phyloP scores from a whole-genome alignment of 2,888 invertebrate species.

The Melolontha melolontha region DNA sequence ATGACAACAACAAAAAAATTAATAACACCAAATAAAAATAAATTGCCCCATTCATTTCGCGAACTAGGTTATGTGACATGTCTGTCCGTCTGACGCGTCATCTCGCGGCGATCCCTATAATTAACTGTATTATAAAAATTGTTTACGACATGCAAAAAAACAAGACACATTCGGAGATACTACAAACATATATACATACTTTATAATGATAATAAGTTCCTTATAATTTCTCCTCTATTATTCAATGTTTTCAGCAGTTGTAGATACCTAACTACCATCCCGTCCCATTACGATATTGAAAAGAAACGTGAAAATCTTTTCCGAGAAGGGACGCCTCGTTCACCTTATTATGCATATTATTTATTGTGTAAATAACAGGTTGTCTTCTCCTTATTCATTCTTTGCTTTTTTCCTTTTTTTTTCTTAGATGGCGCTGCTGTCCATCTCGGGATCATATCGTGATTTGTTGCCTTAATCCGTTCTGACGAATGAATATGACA shows the following conservation, averaged over 20 bases:
- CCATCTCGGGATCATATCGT: too few relatives aligned
- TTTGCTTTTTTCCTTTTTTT: too few relatives aligned
- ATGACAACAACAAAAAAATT: too few relatives aligned
- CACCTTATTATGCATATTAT: constrained; percentile 27
- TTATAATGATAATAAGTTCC: constrained; percentile 3
- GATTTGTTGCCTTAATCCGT: constrained; percentile 4
- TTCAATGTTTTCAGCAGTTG: too few relatives aligned
- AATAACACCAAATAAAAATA: too few relatives aligned
- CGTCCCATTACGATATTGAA: background rate
- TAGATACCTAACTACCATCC: background rate
- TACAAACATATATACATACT: background rate
- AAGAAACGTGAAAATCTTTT: constrained; percentile 13
- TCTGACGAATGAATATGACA: constrained; percentile 39
- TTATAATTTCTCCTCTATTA: constrained; percentile 10
- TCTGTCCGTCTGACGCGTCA: background rate
- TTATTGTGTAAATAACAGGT: constrained; percentile 26
- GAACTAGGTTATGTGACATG: constrained; percentile 23
- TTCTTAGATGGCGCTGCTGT: too few relatives aligned
- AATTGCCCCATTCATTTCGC: too few relatives aligned
- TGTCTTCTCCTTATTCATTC: constrained; percentile 10
- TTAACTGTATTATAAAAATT: constrained; percentile 15
- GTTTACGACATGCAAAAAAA: background rate
- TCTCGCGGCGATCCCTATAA: constrained; percentile 18
- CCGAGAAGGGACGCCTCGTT: constrained; percentile 20
- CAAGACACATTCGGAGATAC: background rate